phyloP scores from a whole-genome alignment of 2,113 vertebrate genomes.

The Channa argus region DNA sequence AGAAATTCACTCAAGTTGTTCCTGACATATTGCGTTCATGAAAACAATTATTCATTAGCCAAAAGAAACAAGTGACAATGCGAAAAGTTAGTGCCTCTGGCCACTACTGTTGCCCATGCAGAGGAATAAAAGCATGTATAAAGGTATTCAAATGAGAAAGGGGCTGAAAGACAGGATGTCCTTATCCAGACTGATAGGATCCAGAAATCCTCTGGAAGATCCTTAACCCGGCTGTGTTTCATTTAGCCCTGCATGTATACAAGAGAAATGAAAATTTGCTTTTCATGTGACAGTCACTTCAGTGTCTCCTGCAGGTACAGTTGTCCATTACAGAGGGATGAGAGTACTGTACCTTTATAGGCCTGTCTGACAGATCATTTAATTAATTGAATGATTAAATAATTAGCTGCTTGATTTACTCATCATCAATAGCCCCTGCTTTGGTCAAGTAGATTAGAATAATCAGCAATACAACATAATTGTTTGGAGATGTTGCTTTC shows the following conservation, averaged over 20 bases:
- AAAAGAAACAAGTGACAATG: too few species aligned
- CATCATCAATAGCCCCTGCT: too few species aligned
- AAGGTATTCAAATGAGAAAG: conserved; percentile 77
- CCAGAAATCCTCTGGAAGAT: conserved; percentile 50
- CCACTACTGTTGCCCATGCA: too few species aligned
- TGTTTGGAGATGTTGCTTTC: too few species aligned
- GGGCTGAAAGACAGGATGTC: conserved; percentile 74
- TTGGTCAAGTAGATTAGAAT: background rate
- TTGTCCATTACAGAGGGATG: background rate
- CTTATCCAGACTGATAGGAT: conserved; percentile 69
- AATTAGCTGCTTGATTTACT: background rate
- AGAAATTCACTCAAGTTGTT: too few species aligned
- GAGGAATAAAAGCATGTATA: conserved; percentile 56
- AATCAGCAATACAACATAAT: background rate
- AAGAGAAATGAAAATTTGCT: background rate
- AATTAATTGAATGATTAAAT: conserved; percentile 28
- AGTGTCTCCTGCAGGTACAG: background rate
- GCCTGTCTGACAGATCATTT: background rate
- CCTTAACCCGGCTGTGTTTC: background rate
- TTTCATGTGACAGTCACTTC: conserved; percentile 1
- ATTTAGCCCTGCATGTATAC: conserved; percentile 8
- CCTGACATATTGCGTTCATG: too few species aligned
- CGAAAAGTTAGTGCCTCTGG: too few species aligned
- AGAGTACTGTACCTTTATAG: conserved; percentile 13
- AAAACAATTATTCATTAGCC: too few species aligned